Evolutionary conservation across 2,113 vertebrate species (phyloP).

Genomic region (Numenius arquata): DNA sequence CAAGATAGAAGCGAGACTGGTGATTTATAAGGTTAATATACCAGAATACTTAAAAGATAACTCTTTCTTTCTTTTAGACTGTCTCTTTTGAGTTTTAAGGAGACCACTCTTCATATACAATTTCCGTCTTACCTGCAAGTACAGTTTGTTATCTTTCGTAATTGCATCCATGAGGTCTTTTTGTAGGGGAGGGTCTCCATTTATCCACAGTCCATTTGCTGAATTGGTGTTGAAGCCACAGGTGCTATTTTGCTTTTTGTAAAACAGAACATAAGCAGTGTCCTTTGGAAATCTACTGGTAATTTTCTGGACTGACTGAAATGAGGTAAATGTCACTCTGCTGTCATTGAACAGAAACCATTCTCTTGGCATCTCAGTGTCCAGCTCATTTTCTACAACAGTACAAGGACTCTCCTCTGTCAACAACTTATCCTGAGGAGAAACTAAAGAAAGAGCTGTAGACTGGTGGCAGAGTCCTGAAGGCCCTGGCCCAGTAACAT

Average conservation of each 20-base stretch:
- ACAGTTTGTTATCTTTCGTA: slow-evolving; percentile 97
- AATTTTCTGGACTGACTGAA: slow-evolving; percentile 95
- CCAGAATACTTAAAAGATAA: neutral
- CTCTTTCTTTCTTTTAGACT: neutral
- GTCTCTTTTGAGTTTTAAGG: neutral
- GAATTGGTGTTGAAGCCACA: slow-evolving; percentile 57
- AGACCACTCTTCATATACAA: neutral
- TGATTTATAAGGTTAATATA: neutral
- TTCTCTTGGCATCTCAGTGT: slow-evolving; percentile 79
- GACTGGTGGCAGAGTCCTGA: slow-evolving; percentile 68
- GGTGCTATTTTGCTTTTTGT: slow-evolving; percentile 86
- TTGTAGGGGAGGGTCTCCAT: slow-evolving; percentile 91
- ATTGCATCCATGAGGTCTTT: slow-evolving; percentile 98
- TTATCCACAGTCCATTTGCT: slow-evolving; percentile 79
- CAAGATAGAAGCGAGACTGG: neutral
- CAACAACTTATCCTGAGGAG: slow-evolving; percentile 64
- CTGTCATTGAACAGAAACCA: slow-evolving; percentile 99
- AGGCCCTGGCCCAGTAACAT: slow-evolving; percentile 77
- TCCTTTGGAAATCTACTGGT: slow-evolving; percentile 97
- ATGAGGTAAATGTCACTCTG: slow-evolving; percentile 95
- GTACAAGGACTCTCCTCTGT: slow-evolving; percentile 55
- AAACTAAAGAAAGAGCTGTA: slow-evolving; percentile 66
- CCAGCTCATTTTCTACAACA: slow-evolving; percentile 70
- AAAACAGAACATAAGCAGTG: slow-evolving; percentile 96
- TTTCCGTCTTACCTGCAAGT: slow-evolving; percentile 87